phyloP scores from a whole-genome alignment of 2,113 vertebrate species.

The Xiphorhynchus elegans region DNA sequence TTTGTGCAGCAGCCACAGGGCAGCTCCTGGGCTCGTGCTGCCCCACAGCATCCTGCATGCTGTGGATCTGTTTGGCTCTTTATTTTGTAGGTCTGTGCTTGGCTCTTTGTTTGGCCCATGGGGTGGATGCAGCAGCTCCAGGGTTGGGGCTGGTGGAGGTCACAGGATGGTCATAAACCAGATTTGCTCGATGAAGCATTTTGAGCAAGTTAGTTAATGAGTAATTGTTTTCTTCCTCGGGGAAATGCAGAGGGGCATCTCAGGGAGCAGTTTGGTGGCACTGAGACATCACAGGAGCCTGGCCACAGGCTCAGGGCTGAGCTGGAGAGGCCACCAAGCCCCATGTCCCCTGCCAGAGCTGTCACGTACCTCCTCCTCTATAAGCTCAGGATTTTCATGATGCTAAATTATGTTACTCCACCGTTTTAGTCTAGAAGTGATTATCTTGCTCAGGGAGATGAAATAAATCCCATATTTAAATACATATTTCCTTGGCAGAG shows the following conservation, averaged over 20 bases:
- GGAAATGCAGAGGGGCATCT: accelerated
- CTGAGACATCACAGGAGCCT: background rate
- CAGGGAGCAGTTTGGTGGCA: background rate
- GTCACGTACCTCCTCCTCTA: background rate
- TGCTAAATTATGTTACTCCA: background rate
- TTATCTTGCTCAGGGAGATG: constrained; percentile 17
- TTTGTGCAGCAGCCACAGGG: background rate
- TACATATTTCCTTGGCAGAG: background rate
- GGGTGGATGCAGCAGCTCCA: background rate
- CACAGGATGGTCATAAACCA: background rate
- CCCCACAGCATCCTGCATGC: background rate
- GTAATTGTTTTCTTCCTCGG: accelerated
- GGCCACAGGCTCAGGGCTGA: background rate
- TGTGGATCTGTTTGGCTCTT: background rate
- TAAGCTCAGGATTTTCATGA: background rate
- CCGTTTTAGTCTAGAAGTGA: background rate
- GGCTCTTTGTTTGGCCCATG: background rate
- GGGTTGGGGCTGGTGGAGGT: background rate
- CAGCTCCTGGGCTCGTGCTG: background rate
- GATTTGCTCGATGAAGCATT: background rate
- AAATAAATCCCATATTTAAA: constrained; percentile 28
- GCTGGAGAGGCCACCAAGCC: background rate
- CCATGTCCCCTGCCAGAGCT: accelerated
- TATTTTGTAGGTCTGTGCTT: background rate
- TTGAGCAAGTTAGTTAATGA: background rate